Evolutionary conservation across 1,140 invertebrate genomes (phyloP), one percentile per base, ranked within the genome.

Genomic region (Macrobrachium nipponense): DNA sequence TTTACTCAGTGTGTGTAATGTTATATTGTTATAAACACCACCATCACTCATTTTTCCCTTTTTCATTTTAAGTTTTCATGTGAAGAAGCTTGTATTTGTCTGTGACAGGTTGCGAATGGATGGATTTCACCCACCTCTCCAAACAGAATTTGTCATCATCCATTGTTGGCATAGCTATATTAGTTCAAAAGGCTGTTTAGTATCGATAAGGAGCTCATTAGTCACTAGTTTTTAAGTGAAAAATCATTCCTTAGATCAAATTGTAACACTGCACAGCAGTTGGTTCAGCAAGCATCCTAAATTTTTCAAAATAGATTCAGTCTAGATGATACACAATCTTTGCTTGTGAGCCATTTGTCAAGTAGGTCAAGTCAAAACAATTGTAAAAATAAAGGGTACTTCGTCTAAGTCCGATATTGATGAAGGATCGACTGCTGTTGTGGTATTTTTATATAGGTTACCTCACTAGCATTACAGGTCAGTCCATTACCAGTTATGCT

Each of bases 161-260:
- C 17, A 62, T 17, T 79, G 15, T 79, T 79, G 77, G 59, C 77
- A 78, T 78, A 79, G 64, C 77, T 27, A 62, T 79, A 27, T 79
- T 79, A 79, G 77, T 79, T 61, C 77, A 36, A 36, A 79, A 64
- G 60, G 60, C 17, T 79, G 77, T 79, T 79, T 79, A 79, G 77
- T 64, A 23, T 51, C 64, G 64, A 79, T 58, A 62, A 17, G 17
- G 59, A 58, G 43, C 61, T n/a, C 59, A 23, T 62, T 64, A 64
- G 77, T 79, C 77, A 79, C 77, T 79, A 79, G 77, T 64, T 61
- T 61, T 79, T 79, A 79, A 36, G 27, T 36, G 27, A 62, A 64
- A 27, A 79, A 79, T 79, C 77, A 79, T 79, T 79, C 77, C 77
- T 64, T 64, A 79, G 77, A 36, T 79, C 59, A 79, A 60, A 68